Evolutionary conservation across 2,113 vertebrate genomes (phyloP).

Genomic region (Hydrolagus affinis): DNA sequence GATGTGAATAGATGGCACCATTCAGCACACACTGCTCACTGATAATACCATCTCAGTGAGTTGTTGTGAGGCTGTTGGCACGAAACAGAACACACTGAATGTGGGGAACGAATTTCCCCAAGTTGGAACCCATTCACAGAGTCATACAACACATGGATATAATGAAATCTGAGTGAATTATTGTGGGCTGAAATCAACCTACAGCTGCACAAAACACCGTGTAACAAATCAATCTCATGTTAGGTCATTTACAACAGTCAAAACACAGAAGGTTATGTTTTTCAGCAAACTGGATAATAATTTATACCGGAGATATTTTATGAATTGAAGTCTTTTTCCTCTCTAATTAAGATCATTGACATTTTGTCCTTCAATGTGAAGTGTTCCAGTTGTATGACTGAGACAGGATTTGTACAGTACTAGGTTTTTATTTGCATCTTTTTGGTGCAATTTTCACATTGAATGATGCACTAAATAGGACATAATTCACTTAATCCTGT

Average conservation of each 20-base stretch:
- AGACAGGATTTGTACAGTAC: no score
- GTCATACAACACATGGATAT: no score
- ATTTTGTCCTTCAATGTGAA: neutral
- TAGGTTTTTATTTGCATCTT: no score
- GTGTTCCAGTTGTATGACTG: no score
- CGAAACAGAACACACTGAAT: neutral
- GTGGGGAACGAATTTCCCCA: no score
- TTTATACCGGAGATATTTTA: neutral
- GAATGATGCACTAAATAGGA: no score
- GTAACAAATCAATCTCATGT: neutral
- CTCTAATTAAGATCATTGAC: neutral
- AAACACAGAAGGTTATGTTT: neutral
- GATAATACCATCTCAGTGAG: neutral
- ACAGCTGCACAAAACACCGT: neutral
- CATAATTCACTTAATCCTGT: no score
- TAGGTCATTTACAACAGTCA: neutral
- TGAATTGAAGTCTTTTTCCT: neutral
- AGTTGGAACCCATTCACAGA: no score
- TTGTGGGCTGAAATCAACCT: neutral
- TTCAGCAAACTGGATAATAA: neutral
- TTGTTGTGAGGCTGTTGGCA: neutral
- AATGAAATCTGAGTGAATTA: no score
- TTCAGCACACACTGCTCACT: neutral
- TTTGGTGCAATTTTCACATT: no score
- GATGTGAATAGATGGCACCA: neutral